These are phyloP conservation scores for Henricia sp. DNA, from an alignment of 53 echinoderm and acorn worm genomes.

Conservation along the genomic window DNA sequence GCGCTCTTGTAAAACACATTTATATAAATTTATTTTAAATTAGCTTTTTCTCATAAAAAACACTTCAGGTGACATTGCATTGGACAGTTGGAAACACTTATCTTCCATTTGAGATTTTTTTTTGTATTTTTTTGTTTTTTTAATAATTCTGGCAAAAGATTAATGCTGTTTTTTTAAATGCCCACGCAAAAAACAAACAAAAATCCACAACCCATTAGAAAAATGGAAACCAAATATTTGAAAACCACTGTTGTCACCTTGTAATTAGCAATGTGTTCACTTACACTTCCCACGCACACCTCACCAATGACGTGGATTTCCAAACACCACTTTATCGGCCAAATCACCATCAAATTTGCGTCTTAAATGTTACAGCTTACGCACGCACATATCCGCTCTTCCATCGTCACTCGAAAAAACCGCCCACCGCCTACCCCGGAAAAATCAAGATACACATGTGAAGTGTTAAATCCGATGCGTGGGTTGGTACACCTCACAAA, in stretches of 20 bases:
- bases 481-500: background rate
- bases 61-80: too few relatives aligned
- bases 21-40: background rate
- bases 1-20: too few relatives aligned
- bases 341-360: background rate
- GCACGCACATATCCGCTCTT: background rate
- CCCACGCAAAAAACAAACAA: background rate
- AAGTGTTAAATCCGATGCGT: constrained; percentile 39
- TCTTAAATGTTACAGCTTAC: constrained; percentile 10
- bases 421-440: background rate
- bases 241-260: constrained; percentile 15
- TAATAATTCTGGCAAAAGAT: background rate
- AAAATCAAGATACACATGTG: constrained; percentile 5
- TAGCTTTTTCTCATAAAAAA: too few relatives aligned
- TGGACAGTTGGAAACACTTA: background rate
- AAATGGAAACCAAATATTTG: background rate
- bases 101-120: background rate
- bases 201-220: background rate
- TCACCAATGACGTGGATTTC: background rate
- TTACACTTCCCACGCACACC: constrained; percentile 1
- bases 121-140: too few relatives aligned
- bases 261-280: constrained; percentile 10
- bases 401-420: background rate
- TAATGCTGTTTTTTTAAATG: too few relatives aligned
- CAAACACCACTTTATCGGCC: background rate